phyloP scores from a whole-genome alignment of 2,797 vertebrate genomes.

The Squalus acanthias region DNA sequence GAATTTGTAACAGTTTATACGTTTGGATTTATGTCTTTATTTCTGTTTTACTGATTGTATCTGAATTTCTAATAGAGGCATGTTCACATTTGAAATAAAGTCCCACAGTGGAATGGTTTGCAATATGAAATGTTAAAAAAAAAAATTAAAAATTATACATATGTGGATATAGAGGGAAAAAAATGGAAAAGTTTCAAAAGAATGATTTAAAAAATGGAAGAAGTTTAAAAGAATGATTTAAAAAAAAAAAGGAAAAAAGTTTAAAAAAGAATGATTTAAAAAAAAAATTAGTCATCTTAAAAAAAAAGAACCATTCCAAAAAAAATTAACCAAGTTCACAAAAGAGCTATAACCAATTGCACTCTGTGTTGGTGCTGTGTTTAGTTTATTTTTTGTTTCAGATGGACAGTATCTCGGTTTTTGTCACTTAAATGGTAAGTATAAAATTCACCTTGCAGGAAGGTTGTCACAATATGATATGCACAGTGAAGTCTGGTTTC shows the following conservation, averaged over 20 bases:
- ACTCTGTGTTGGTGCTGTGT: neutral
- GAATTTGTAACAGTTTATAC: conserved; percentile 99
- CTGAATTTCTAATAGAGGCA: conserved; percentile 95
- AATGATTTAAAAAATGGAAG: conserved; percentile 45
- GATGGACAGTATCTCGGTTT: neutral
- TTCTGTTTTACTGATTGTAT: conserved; percentile 96
- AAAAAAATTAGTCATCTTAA: conserved; percentile 52
- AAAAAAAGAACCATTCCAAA: conserved; percentile 77
- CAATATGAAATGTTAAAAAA: conserved; percentile 48
- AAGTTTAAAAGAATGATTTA: conserved; percentile 7
- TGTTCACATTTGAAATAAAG: conserved; percentile 99
- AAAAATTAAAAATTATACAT: conserved; percentile 44
- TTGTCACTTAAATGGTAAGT: neutral
- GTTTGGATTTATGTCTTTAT: conserved; percentile 96
- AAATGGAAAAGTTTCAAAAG: conserved; percentile 43
- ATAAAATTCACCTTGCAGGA: neutral
- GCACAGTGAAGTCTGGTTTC: neutral
- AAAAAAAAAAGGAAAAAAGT: conserved; percentile 2
- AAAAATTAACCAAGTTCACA: conserved; percentile 55
- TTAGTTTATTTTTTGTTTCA: neutral
- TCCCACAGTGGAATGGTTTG: conserved; percentile 75
- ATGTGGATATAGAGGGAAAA: conserved; percentile 43
- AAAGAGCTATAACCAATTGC: conserved; percentile 52
- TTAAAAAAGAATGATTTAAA: conserved; percentile 25
- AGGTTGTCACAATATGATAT: neutral